phyloP scores from a whole-genome alignment of 2,113 vertebrate species.

The Callorhinus ursinus region DNA sequence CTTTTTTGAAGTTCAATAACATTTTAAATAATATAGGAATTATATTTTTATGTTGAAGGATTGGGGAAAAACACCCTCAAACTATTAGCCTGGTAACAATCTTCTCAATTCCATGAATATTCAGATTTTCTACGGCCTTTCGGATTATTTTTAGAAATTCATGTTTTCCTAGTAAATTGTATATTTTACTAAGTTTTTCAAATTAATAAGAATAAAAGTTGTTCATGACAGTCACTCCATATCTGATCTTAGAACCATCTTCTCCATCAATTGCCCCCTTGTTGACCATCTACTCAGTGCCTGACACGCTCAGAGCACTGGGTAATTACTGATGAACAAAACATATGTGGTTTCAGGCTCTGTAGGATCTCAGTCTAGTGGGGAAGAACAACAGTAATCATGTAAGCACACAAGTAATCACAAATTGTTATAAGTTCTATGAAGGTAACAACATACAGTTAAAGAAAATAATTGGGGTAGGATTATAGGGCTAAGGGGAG shows the following conservation, averaged over 20 bases:
- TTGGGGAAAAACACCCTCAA: slow-evolving; percentile 20
- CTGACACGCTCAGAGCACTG: not conserved
- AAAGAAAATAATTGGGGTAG: not conserved
- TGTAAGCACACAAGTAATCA: not conserved
- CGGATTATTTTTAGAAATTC: slow-evolving; percentile 34
- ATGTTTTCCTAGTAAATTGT: not conserved
- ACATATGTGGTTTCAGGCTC: not conserved
- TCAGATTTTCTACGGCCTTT: not conserved
- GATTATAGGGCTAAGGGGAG: not conserved
- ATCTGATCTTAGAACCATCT: not conserved
- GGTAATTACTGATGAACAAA: not conserved
- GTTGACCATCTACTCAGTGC: not conserved
- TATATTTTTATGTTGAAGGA: not conserved
- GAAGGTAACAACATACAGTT: not conserved
- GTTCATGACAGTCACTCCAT: not conserved
- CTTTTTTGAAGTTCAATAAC: slow-evolving; percentile 34
- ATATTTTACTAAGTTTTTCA: slow-evolving; percentile 13
- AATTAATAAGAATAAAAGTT: not conserved
- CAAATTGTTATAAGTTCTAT: not conserved
- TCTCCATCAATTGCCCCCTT: not conserved
- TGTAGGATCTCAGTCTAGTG: not conserved
- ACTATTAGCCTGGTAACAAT: not conserved
- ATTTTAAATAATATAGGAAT: slow-evolving; percentile 48
- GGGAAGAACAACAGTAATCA: not conserved
- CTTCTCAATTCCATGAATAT: not conserved